phyloP scores from a whole-genome alignment of 2,888 invertebrate genomes.

The Spatulosminthurus flaviceps region DNA sequence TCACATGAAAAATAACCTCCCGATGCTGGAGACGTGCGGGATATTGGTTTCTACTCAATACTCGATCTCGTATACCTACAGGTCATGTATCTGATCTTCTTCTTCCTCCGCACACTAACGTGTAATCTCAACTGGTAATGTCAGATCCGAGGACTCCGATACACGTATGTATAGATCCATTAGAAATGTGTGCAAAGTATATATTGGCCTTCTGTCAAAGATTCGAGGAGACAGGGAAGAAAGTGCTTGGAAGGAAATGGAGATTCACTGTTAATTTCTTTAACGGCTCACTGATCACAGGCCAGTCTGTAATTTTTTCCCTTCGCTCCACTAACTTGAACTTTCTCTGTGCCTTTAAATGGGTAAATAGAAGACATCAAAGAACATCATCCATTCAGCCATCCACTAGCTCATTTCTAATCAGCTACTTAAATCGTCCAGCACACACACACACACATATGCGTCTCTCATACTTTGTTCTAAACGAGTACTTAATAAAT shows the following conservation, averaged over 20 bases:
- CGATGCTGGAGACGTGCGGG: constrained; percentile 18
- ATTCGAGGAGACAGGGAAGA: neutral
- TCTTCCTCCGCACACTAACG: neutral
- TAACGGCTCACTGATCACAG: constrained; percentile 42
- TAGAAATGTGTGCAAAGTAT: neutral
- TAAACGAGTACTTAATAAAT: neutral
- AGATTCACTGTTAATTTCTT: constrained; percentile 46
- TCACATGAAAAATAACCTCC: neutral
- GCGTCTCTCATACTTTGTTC: neutral
- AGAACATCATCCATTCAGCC: neutral
- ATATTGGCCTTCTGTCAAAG: neutral
- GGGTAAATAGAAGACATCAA: constrained; percentile 43
- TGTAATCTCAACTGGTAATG: neutral
- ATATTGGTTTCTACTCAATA: constrained; percentile 42
- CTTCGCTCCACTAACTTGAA: constrained; percentile 38
- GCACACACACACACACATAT: neutral
- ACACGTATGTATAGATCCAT: neutral
- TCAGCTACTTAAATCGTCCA: constrained; percentile 32
- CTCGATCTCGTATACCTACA: neutral
- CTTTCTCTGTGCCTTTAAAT: constrained; percentile 31
- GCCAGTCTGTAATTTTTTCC: constrained; percentile 41
- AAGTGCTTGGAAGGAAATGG: constrained; percentile 35
- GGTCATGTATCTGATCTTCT: neutral
- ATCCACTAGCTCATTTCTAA: constrained; percentile 30
- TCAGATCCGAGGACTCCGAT: no score